Conservation (phyloP, 2,113 vertebrate species). For the Takifugu flavidus region DNA sequence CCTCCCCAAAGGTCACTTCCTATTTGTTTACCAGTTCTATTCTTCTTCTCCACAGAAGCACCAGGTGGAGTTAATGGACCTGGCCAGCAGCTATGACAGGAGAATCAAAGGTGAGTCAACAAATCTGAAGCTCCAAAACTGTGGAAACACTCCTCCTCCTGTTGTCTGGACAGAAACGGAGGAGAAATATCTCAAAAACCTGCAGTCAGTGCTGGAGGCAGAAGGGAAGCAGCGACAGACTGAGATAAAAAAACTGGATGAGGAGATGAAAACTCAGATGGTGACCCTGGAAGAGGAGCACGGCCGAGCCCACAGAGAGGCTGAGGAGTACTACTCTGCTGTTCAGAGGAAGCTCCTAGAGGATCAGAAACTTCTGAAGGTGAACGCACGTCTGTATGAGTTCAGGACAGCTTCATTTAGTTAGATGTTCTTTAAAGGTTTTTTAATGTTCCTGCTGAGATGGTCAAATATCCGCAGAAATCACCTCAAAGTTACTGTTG, state of each 20-base stretch:
- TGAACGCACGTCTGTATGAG: constrained; percentile 31
- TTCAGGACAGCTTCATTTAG: too few relatives aligned
- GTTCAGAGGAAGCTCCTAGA: constrained; percentile 73
- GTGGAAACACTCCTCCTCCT: not conserved
- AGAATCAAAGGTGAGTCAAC: constrained; percentile 79
- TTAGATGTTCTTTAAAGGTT: too few relatives aligned
- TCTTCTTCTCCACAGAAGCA: constrained; percentile 79
- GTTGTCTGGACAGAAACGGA: constrained; percentile 76
- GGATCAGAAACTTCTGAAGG: constrained; percentile 83
- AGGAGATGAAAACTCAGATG: constrained; percentile 78
- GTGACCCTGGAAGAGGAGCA: constrained; percentile 76
- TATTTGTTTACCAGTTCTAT: not conserved
- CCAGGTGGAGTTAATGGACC: constrained; percentile 79
- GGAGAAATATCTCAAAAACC: constrained; percentile 77
- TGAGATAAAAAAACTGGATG: constrained; percentile 77
- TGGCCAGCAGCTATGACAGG: constrained; percentile 76
- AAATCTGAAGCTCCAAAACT: not conserved
- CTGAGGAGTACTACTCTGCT: constrained; percentile 81
- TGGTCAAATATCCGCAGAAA: too few relatives aligned
- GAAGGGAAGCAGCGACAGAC: constrained; percentile 77
- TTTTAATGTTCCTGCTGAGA: too few relatives aligned
- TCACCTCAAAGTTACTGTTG: too few relatives aligned
- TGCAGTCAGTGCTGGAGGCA: constrained; percentile 70
- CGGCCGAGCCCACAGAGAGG: constrained; percentile 75
- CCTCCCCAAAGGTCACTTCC: not conserved